These are phyloP conservation scores for Ceuthmochares aereus DNA, from an alignment of 2,113 vertebrate species.

Conservation along the genomic window DNA sequence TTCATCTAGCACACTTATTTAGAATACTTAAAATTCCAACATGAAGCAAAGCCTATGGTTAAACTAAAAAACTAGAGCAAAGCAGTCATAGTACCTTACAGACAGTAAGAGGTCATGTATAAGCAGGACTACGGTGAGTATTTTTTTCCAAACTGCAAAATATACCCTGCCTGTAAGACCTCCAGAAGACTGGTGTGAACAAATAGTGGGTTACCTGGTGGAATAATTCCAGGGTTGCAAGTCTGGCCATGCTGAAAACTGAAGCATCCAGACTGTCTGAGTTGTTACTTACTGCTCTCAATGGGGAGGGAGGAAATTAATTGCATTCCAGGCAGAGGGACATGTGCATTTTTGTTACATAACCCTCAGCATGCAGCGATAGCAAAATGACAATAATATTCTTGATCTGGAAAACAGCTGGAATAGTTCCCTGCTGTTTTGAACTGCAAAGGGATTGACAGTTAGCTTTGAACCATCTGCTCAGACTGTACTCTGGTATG, in stretches of 20 bases:
- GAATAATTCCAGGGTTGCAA: neutral
- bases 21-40: constrained; percentile 15
- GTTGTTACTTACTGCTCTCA: constrained; percentile 15
- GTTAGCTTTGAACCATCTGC: constrained; percentile 18
- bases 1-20: neutral
- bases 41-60: neutral
- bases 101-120: neutral
- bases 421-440: constrained; percentile 13
- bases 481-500: neutral
- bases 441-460: constrained; percentile 29
- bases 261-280: constrained; percentile 45
- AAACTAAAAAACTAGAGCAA: neutral
- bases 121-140: constrained; percentile 15
- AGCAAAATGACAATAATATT: constrained; percentile 53
- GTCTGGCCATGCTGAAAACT: constrained; percentile 1
- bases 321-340: constrained; percentile 56
- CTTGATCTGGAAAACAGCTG: constrained; percentile 67
- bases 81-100: neutral
- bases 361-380: constrained; percentile 31
- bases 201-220: neutral
- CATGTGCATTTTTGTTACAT: constrained; percentile 55
- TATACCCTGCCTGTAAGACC: neutral
- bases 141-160: constrained; percentile 15
- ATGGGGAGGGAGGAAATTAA: constrained; percentile 63
- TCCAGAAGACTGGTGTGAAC: neutral